Conservation (phyloP, 37 sponge, comb jelly and placozoan genomes). For the Diacarnus erythraeanus region DNA sequence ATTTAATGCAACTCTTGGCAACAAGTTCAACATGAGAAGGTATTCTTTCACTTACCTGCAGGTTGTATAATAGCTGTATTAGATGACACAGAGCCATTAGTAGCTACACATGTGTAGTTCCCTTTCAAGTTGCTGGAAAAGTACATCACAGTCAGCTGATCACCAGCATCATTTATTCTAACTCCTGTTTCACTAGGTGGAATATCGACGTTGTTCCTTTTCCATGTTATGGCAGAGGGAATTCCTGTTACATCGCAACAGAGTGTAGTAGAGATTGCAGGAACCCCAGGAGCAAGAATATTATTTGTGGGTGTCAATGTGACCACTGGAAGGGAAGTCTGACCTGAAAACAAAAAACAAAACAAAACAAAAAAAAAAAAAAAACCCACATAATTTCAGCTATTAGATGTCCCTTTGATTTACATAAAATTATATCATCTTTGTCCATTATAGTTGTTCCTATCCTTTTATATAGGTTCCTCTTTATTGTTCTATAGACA, state of each 20-base stretch:
- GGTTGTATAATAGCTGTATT: neutral
- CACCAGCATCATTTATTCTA: neutral
- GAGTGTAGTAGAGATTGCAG: neutral
- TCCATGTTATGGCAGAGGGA: neutral
- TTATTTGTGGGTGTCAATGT: neutral
- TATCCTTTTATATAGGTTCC: too few relatives aligned
- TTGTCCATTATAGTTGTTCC: too few relatives aligned
- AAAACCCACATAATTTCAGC: too few relatives aligned
- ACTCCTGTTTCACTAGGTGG: neutral
- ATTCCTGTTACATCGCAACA: neutral
- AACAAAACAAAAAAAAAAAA: neutral
- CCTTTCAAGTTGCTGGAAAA: neutral
- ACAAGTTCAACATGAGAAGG: too few relatives aligned
- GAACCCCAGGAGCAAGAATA: neutral
- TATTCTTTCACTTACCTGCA: neutral
- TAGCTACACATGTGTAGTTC: constrained; percentile 4
- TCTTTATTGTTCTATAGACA: too few relatives aligned
- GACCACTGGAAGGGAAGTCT: neutral
- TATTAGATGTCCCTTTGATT: too few relatives aligned
- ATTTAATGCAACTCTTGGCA: too few relatives aligned
- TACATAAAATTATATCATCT: too few relatives aligned
- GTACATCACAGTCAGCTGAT: neutral
- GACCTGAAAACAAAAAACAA: too few relatives aligned
- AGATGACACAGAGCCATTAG: neutral
- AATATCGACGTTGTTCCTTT: neutral